Evolutionary conservation across 2,113 vertebrate species (phyloP).

Genomic region (Paracanthobrama guichenoti): DNA sequence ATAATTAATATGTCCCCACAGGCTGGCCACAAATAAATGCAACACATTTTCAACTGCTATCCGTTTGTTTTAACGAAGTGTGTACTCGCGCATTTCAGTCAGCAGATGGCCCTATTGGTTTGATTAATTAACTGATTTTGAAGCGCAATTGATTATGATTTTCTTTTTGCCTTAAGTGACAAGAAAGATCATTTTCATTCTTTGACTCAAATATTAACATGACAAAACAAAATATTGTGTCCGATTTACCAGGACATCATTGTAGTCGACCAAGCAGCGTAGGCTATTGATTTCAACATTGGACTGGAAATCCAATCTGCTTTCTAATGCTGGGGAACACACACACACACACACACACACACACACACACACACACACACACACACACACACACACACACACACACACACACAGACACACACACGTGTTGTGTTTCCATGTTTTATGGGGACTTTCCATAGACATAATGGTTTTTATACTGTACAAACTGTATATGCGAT

Average conservation of each 20-base stretch:
- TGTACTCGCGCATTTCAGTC: constrained; percentile 5
- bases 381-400: not conserved
- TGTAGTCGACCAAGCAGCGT: not conserved
- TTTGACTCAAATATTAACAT: not conserved
- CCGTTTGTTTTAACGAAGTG: not conserved
- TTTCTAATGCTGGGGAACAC: not conserved
- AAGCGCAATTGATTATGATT: not conserved
- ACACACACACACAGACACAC: not conserved
- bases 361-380: not conserved
- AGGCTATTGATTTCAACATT: constrained; percentile 13
- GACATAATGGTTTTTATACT: no score
- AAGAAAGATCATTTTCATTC: not conserved
- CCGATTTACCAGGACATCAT: not conserved
- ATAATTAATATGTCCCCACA: no score
- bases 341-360: not conserved
- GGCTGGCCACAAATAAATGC: no score
- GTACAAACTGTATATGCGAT: no score
- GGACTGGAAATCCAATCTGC: constrained; percentile 19
- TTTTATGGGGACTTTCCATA: no score
- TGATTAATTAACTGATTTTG: not conserved
- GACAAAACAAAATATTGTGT: not conserved
- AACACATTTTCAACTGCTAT: not conserved
- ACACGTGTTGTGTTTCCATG: not conserved
- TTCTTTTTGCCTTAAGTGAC: not conserved
- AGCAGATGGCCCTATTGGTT: constrained; percentile 33